Evolutionary conservation across 2,113 vertebrate genomes (phyloP), one percentile per base, ranked within the genome.

Genomic region (Dolichotis patagonum): DNA sequence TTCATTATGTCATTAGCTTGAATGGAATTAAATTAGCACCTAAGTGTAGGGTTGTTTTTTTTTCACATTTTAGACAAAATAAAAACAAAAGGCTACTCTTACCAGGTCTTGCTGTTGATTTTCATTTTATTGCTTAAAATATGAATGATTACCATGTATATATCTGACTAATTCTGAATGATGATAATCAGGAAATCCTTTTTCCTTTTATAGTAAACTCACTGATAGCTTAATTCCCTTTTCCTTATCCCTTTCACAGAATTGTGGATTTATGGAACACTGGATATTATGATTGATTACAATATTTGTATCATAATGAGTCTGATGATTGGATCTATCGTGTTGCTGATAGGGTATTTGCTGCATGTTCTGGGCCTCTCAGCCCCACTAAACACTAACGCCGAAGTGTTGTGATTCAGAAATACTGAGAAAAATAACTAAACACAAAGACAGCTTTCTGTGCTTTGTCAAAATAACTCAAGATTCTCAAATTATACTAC

Each of bases 51-150:
- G 19, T 41, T 43, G n/a, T n/a, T 28, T 75, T 88, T 97, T 95
- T 97, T 97, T 85, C 80, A 97, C 65, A 87, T 92, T 83, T 94
- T 94, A 65, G 11, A 65, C 63, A 73, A 97, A 97, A 97, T 60
- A 89, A 96, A 95, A 97, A 95, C 97, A 96, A 98, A 96, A 95
- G 83, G 20, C 92, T 97, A 22, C 85, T 91, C 56, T 49, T 85
- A 94, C 52, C 63, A 71, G 83, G 71, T 43, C 32, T 98, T 96
- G 94, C 26, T 97, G 97, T 98, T 98, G 98, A 98, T 97, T 98
- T 98, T 98, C 95, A 95, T 88, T 96, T 97, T 98, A 98, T 88
- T 97, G 92, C 85, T 97, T 98, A 98, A 98, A 98, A 98, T 90
- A 89, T 96, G 96, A 98, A 88, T 97, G 97, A 98, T 97, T 98